Evolutionary conservation across 1,140 invertebrate genomes (phyloP).

Genomic region (Zaprionus kolodkinae): DNA sequence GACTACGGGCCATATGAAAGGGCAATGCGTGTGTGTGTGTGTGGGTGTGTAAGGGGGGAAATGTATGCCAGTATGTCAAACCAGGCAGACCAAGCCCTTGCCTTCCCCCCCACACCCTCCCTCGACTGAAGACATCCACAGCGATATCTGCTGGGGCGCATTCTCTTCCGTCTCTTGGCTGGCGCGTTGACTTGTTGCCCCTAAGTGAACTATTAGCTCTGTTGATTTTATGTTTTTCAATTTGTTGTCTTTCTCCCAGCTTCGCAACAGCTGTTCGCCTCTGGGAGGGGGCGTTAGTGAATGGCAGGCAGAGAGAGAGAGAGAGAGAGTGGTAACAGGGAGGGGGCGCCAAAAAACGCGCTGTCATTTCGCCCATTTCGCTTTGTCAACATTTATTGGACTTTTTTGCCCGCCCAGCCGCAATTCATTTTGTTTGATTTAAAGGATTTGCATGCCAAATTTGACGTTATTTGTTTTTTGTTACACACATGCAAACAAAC

Average conservation of each 20-base stretch:
- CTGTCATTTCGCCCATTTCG: constrained; percentile 62
- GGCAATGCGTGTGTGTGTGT: constrained; percentile 25
- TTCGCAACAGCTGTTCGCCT: constrained; percentile 38
- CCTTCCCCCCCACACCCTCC: not conserved
- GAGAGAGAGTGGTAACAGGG: not conserved
- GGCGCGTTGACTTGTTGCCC: constrained; percentile 47
- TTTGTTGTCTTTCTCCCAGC: constrained; percentile 60
- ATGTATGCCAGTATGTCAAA: constrained; percentile 77
- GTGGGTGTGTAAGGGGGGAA: constrained; percentile 35
- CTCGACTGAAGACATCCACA: not conserved
- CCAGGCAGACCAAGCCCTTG: constrained; percentile 35
- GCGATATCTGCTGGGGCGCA: not conserved
- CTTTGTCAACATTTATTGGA: constrained; percentile 75
- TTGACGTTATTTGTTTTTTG: constrained; percentile 72
- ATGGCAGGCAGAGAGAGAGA: no score
- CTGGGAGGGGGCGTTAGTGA: no score
- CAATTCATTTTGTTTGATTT: constrained; percentile 75
- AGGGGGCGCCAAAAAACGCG: constrained; percentile 51
- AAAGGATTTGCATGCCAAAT: constrained; percentile 78
- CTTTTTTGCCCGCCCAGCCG: constrained; percentile 40
- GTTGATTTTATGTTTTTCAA: constrained; percentile 82
- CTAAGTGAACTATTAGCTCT: constrained; percentile 81
- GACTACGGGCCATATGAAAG: constrained; percentile 54
- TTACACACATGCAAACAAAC: constrained; percentile 2
- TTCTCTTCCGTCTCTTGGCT: not conserved